Evolutionary conservation across 1,140 invertebrate species (phyloP).

Genomic region (Rhagoletis pomonella): DNA sequence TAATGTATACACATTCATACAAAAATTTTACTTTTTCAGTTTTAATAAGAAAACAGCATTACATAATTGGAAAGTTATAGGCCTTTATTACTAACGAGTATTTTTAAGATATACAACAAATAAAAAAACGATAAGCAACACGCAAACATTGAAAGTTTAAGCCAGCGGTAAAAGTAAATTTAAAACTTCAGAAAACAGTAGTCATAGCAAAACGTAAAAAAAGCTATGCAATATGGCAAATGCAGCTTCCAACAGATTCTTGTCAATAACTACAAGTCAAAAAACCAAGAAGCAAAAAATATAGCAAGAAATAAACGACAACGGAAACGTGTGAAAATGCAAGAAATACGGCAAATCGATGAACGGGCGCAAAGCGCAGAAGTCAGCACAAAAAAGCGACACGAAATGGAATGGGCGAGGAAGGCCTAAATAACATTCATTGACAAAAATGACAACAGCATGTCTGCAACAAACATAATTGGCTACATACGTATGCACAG

Average conservation of each 20-base stretch:
- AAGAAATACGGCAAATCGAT: neutral
- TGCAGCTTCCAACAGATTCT: neutral
- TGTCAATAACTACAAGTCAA: constrained; percentile 5
- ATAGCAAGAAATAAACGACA: neutral
- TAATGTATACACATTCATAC: too few relatives aligned
- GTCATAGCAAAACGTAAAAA: neutral
- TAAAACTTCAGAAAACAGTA: neutral
- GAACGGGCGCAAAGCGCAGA: neutral
- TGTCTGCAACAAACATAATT: neutral
- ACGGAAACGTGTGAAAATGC: constrained; percentile 31
- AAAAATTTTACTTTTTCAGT: too few relatives aligned
- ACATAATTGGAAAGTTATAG: too few relatives aligned
- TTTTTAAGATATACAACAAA: too few relatives aligned
- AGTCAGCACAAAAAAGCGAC: too few relatives aligned
- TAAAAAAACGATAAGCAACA: neutral
- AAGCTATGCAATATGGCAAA: neutral
- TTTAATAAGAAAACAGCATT: too few relatives aligned
- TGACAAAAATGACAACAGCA: constrained; percentile 45
- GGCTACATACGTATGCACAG: too few relatives aligned
- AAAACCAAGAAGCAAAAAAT: neutral
- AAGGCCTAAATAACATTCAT: constrained; percentile 26
- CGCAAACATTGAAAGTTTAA: neutral
- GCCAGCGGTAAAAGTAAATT: neutral
- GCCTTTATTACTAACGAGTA: too few relatives aligned
- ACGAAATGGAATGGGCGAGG: neutral